Evolutionary conservation across 2,113 vertebrate genomes (phyloP).

Genomic region (Barbus barbus): DNA sequence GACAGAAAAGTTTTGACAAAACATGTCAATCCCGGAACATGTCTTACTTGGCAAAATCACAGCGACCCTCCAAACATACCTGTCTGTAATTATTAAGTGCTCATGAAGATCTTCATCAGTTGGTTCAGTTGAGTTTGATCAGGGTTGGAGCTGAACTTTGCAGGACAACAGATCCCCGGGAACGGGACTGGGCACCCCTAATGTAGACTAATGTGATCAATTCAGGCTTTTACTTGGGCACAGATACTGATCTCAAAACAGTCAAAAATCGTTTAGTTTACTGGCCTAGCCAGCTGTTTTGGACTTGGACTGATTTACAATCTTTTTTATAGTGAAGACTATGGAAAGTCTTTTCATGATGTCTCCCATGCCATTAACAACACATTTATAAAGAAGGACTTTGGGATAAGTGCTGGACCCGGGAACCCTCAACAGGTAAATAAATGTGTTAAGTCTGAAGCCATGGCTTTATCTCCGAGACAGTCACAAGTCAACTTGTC

Average conservation of each 20-base stretch:
- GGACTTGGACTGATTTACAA: background rate
- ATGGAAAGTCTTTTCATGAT: slow-evolving; percentile 78
- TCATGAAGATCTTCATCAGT: no score
- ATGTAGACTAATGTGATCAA: no score
- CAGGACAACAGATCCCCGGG: no score
- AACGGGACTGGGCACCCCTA: no score
- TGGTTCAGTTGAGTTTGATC: no score
- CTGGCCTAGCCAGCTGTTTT: background rate
- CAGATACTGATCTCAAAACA: background rate
- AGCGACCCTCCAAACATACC: no score
- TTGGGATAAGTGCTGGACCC: slow-evolving; percentile 77
- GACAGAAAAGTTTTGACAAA: no score
- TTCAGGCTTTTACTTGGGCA: background rate
- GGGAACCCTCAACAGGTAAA: slow-evolving; percentile 72
- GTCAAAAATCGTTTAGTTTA: background rate
- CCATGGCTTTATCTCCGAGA: background rate
- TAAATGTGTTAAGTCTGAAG: background rate
- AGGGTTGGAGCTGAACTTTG: no score
- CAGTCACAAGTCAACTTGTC: background rate
- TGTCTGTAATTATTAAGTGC: no score
- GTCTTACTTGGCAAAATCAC: no score
- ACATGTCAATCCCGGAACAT: no score
- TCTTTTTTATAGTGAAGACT: slow-evolving; percentile 71
- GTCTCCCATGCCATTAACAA: slow-evolving; percentile 76
- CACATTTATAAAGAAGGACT: slow-evolving; percentile 78